Conservation (phyloP, 2,797 vertebrate genomes). For the Ispidina lecontei region DNA sequence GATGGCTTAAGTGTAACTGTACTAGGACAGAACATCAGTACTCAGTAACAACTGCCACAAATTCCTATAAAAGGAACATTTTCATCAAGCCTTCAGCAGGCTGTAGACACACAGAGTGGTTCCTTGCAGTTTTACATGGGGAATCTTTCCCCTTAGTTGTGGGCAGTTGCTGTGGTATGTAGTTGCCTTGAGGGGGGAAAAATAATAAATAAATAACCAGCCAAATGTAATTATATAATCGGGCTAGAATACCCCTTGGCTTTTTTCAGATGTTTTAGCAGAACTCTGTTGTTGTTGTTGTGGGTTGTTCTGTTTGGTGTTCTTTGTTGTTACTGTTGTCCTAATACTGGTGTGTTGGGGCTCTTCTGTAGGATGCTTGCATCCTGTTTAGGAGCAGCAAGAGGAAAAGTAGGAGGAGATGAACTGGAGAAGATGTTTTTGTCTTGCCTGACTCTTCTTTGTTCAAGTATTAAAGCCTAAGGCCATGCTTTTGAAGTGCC, state of each 20-base stretch:
- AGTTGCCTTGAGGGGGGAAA: neutral
- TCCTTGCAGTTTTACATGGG: neutral
- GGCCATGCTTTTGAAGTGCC: neutral
- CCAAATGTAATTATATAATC: neutral
- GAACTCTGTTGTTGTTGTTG: neutral
- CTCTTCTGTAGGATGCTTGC: rapidly evolving
- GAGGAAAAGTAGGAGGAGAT: neutral
- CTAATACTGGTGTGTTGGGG: neutral
- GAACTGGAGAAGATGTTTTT: neutral
- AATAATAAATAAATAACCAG: too few species aligned
- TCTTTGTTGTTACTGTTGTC: neutral
- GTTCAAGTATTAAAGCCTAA: neutral
- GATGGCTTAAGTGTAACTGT: neutral
- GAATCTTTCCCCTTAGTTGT: neutral
- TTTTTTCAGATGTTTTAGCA: neutral
- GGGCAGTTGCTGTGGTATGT: neutral
- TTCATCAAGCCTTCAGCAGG: neutral
- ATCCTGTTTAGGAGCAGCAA: neutral
- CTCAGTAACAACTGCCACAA: neutral
- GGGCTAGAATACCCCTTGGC: neutral
- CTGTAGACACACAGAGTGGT: neutral
- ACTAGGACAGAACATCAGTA: neutral
- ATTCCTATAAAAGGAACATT: neutral
- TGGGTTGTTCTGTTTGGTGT: neutral
- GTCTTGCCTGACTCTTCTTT: neutral